Base-by-base conservation (phyloP, 2,888 invertebrate genomes). In the Caenorhabditis sulstoni region DNA sequence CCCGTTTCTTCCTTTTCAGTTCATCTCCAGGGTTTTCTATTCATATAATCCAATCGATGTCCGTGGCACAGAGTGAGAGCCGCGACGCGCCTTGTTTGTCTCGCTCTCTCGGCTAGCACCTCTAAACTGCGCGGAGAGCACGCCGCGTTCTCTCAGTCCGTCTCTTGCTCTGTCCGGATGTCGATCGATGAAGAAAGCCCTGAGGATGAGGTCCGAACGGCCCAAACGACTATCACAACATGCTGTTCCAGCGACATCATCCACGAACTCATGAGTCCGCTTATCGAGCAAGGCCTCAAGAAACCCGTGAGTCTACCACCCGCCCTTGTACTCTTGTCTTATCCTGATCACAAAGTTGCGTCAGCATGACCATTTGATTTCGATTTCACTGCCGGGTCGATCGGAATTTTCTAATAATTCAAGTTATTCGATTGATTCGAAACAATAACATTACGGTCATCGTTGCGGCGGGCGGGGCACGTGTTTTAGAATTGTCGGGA, bases 151-250 rank as follows among this genome's bases (percentile, higher is more conserved):
- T 58, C 37, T 44, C 8, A 29, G 29, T 29, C 29, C 3, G 3
- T 29, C 29, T 29, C 29, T 29, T 29, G 29, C 29, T 29, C 29
- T 7, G 20, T 18, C 4, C 11, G 41, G 11, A 66, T 74, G 74
- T 53, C 66, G 62, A 57, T 71, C 64, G 62, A 62, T 57, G 71
- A 71, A 44, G 71, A 71, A 29, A 55, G 47, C 45, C 71, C 29
- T 49, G 71, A 71, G 49, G 57, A 71, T 57, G 71, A 57, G 62
- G 44, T 41, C 18, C 49, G 49, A 11, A 71, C 71, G 44, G 71
- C 71, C 29, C 57, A 74, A 58, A 67, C 74, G 64, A 79, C 79
- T 59, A 74, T 79, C 44, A 74, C 68, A 47, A 74, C 74, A 64
- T 57, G 68, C 50, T 74, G 67, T 73, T 66, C 66, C 62, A 61